Evolutionary conservation across 2,113 vertebrate species (phyloP), one percentile per base, ranked within the genome.

Genomic region (Morone chrysops): DNA sequence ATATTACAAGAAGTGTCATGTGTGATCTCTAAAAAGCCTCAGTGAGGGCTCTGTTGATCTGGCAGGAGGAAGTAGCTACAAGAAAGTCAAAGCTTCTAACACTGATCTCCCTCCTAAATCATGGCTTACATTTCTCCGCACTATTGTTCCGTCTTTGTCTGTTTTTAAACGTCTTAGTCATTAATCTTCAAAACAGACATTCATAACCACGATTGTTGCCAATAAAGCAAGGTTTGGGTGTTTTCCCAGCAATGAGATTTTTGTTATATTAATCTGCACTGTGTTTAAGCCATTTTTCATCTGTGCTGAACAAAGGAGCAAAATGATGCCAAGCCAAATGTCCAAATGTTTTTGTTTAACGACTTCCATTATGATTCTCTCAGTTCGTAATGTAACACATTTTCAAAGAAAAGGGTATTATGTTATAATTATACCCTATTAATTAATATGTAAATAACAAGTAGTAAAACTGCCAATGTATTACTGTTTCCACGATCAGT

Each of bases 271-370:
- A 76, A 84, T 85, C 80, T 75, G 40, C 54, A 62, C 53, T 54
- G 71, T 77, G 71, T 87, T 86, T 48, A 60, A 81, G 66, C n/a
- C 45, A 85, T 88, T 87, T 91, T 84, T 90, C 88, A 84, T 91
- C 66, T 81, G 61, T 9, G 38, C 70, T 80, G 69, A 93, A 91
- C 81, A 91, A 91, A 90, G 54, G 43, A 81, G 50, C 40, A 63
- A 75, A 81, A 57, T 74, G 61, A 77, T 68, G 79, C 84, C 85
- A 88, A 75, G 63, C 67, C 88, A 84, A 83, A 86, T 63, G 51
- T 60, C 69, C 85, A 83, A 87, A 83, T 88, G 90, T 83, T 94
- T 88, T 76, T 61, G 80, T 69, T 90, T 82, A 84, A 91, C 81
- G 67, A 73, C 59, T 75, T 87, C 56, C 38, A 82, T 82, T 80